These are phyloP conservation scores for Mythimna impura DNA, from an alignment of 2,888 invertebrate species.

Conservation along the genomic window DNA sequence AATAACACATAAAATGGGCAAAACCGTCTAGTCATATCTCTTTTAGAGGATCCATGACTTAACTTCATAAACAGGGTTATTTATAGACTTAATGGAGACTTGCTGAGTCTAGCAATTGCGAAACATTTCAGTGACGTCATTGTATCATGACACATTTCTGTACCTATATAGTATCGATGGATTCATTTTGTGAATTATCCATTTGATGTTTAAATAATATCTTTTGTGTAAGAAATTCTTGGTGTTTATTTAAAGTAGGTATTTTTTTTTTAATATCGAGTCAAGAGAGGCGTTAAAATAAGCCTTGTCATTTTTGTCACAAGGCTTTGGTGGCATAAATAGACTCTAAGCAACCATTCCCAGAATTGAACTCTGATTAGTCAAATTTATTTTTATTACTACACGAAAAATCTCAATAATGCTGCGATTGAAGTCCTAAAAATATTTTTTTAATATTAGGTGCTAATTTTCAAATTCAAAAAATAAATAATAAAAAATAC, in stretches of 20 bases:
- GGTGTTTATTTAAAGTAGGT: not conserved
- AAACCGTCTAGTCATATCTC: slow-evolving; percentile 12
- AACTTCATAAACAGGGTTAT: slow-evolving; percentile 33
- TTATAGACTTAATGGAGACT: slow-evolving; percentile 43
- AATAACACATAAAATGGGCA: slow-evolving; percentile 29
- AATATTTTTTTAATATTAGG: no score
- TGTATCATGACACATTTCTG: slow-evolving; percentile 43
- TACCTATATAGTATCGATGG: slow-evolving; percentile 22
- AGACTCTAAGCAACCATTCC: not conserved
- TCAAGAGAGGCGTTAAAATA: not conserved
- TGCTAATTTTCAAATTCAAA: no score
- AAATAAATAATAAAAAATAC: no score
- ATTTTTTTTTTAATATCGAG: not conserved
- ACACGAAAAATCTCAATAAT: not conserved
- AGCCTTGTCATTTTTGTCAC: not conserved
- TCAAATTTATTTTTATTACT: not conserved
- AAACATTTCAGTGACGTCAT: slow-evolving; percentile 58
- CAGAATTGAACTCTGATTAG: not conserved
- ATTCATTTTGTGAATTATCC: slow-evolving; percentile 5
- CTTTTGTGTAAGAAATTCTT: not conserved
- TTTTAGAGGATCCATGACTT: slow-evolving; percentile 11
- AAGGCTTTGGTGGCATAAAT: not conserved
- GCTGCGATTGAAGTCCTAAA: not conserved
- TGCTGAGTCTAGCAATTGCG: slow-evolving; percentile 34
- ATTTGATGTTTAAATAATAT: not conserved